Percentiles rank a stretch among this genome's conserved stretches.
Conservation (phyloP, 2,113 vertebrate species). For the Diadophis punctatus region DNA sequence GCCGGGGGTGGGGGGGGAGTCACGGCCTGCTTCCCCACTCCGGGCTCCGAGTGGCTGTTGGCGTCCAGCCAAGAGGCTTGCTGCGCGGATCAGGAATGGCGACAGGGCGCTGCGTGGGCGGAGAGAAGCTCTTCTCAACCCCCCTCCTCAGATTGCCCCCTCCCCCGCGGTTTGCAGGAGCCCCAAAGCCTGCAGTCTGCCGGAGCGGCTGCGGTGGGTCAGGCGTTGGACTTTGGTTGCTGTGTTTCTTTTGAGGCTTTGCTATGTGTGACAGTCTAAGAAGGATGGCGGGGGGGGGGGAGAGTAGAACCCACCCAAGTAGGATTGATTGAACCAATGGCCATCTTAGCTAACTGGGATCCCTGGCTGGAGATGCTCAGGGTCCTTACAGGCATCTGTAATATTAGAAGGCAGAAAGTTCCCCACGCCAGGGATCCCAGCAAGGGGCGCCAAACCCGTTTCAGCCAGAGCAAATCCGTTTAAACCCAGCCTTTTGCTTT, state of each 20-base stretch:
- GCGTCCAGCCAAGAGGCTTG: neutral
- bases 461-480: neutral
- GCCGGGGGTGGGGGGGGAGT: rapidly evolving
- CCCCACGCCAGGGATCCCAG: neutral
- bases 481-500: neutral
- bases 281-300: neutral
- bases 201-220: neutral
- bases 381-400: neutral
- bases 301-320: neutral
- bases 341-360: neutral
- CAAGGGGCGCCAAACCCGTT: neutral
- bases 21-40: neutral
- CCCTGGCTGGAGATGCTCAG: neutral
- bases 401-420: neutral
- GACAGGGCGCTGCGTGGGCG: neutral
- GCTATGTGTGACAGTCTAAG: neutral
- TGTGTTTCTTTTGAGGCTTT: too few relatives aligned
- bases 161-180: neutral
- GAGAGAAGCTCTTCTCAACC: neutral
- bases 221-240: neutral
- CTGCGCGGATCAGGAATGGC: neutral
- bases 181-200: too few relatives aligned
- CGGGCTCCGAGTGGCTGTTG: neutral
- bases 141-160: neutral
- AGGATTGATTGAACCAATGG: neutral